Base-by-base conservation (phyloP, 2,888 invertebrate genomes). In the Tetrapedia diversipes region DNA sequence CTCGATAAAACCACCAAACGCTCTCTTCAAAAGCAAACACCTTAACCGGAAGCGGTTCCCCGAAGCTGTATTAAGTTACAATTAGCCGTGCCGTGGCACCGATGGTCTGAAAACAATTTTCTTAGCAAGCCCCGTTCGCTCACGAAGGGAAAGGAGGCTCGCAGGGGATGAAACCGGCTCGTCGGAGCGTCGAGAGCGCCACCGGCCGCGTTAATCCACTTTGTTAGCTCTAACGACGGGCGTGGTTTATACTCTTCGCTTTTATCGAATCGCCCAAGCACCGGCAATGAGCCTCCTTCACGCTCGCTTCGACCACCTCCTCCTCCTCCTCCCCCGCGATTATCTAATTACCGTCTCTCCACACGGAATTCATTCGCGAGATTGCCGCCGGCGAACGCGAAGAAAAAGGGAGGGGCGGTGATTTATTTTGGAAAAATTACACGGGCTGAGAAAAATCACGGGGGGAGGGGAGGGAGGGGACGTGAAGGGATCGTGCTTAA, bases 181-280 rank as follows among this genome's bases (percentile, higher is more conserved):
- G 69, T 65, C 49, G 29, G 45, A 60, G 19, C 37, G 59, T 34
- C 29, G 43, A 49, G 70, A 70, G 65, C 65, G 56, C 61, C 61
- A 57, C 47, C 64, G 34, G 22, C 60, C 43, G 61, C 75, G 76
- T 77, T 86, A 84, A 86, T 86, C 84, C 80, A 86, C 84, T 86
- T 86, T 86, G 82, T 85, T 83, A 83, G 82, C 75, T 72, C 66
- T 79, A 84, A 85, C 81, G 78, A 78, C 79, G 77, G 77, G 71
- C 80, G 73, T 79, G 79, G 83, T 79, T 83, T 79, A 76, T 79
- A 79, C 60, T 65, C 81, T 57, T 71, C 41, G 72, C 74, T 83
- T 86, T 85, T 77, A 85, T 83, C 81, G 84, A 78, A 63, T 74
- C 75, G 63, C 49, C 56, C 64, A 67, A 74, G 68, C 66, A 66